Evolutionary conservation across 2,113 vertebrate species (phyloP).

Genomic region (Chamaetylas fuelleborni): DNA sequence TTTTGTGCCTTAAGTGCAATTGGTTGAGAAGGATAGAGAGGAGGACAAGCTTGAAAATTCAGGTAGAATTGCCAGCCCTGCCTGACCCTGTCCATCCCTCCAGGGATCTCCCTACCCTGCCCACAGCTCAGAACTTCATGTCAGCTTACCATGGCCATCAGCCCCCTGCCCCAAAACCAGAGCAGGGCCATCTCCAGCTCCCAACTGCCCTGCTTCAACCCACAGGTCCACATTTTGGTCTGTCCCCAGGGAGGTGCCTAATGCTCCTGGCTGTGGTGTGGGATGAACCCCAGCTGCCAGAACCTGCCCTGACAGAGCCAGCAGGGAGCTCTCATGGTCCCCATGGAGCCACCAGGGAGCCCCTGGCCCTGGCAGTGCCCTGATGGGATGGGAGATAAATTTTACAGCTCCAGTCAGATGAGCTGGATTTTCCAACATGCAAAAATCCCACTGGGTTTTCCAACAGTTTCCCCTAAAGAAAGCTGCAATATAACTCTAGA

Average conservation of each 20-base stretch:
- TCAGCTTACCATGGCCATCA: neutral
- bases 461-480: neutral
- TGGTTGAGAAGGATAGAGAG: neutral
- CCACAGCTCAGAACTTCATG: neutral
- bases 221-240: too few species aligned
- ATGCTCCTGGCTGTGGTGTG: neutral
- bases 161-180: too few species aligned
- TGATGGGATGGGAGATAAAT: neutral
- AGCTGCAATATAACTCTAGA: neutral
- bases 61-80: neutral
- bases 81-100: too few species aligned
- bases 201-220: neutral
- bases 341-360: neutral
- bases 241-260: neutral
- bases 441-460: neutral
- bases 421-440: neutral
- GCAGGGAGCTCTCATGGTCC: neutral
- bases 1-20: neutral
- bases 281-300: neutral
- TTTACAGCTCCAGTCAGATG: neutral
- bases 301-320: neutral
- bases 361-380: too few species aligned
- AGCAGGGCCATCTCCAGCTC: neutral
- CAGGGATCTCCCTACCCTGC: neutral
- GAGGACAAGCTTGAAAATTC: neutral